Evolutionary conservation across 2,888 invertebrate species (phyloP), one percentile per base, ranked within the genome.

Genomic region (Diaphora mendica): DNA sequence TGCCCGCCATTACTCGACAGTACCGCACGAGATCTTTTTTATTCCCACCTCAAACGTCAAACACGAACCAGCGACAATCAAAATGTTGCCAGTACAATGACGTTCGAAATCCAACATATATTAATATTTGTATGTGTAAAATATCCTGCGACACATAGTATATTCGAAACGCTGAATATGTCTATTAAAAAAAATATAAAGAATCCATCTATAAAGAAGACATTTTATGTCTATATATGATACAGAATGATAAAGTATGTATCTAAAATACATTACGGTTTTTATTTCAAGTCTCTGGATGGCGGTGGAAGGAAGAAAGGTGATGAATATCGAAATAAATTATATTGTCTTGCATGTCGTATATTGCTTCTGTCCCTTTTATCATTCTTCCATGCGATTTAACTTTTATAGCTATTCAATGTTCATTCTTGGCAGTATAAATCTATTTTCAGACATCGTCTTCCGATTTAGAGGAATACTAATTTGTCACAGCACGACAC

Each of bases 301-400:
- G 51, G 23, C 23, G 9, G 7, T 55, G 9, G 23, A 23, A 55
- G 15, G 62, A 17, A 26, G 26, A 30, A 17, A 30, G 17, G 62
- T 30, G 62, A 62, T 30, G 7, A 17, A 62, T 30, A 62, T 62
- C 62, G 62, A 15, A 17, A 62, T 30, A 26, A 62, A 62, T 26
- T 30, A 30, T 62, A 62, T 30, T 62, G 30, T 30, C 62, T 30
- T 62, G 30, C 62, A 30, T 30, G 30, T 17, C 62, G 30, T 62
- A 62, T 62, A 62, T 30, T 30, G 62, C 17, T 62, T 62, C 62
- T 17, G 30, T 17, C 62, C 17, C 62, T 62, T 62, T 30, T 62
- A 62, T 62, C 62, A 7, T 62, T 62, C 62, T 62, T 62, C 62
- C 62, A 30, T 62, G 13, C 62, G 30, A 62, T 62, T 62, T 62